Conservation (phyloP, 2,113 vertebrate genomes). For the Gadus macrocephalus region DNA sequence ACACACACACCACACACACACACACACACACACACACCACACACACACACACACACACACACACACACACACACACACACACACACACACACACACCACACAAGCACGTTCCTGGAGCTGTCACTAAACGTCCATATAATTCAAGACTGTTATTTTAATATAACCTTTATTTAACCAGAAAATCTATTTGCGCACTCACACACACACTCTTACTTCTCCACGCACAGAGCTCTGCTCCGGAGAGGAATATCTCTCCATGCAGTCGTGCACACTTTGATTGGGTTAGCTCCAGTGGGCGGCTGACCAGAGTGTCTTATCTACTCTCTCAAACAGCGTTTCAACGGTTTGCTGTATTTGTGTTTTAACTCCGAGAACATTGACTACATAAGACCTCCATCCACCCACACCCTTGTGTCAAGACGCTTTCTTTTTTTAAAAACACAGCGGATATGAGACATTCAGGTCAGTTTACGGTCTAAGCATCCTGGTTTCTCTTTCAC, state of each 20-base stretch:
- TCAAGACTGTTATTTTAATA: background rate
- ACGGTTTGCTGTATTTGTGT: slow-evolving; percentile 8
- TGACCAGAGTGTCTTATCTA: slow-evolving; percentile 25
- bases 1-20: slow-evolving; percentile 9
- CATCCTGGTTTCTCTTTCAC: too few relatives aligned
- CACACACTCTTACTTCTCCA: background rate
- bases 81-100: background rate
- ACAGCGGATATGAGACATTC: background rate
- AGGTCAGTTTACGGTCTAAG: slow-evolving; percentile 17
- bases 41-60: background rate
- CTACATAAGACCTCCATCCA: background rate
- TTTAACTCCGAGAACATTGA: too few relatives aligned
- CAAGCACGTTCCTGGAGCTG: background rate
- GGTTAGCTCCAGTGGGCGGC: slow-evolving; percentile 27
- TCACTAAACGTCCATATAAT: slow-evolving; percentile 23
- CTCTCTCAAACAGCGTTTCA: slow-evolving; percentile 10
- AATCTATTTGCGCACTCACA: background rate
- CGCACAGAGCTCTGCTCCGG: slow-evolving; percentile 1
- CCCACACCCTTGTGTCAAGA: background rate
- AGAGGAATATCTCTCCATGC: slow-evolving; percentile 10
- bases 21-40: slow-evolving; percentile 2
- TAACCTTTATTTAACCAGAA: background rate
- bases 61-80: slow-evolving; percentile 3
- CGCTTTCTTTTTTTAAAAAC: too few relatives aligned
- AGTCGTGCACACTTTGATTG: slow-evolving; percentile 23